Evolutionary conservation across 2,113 vertebrate species (phyloP).

Genomic region (Tetraodon nigroviridis): DNA sequence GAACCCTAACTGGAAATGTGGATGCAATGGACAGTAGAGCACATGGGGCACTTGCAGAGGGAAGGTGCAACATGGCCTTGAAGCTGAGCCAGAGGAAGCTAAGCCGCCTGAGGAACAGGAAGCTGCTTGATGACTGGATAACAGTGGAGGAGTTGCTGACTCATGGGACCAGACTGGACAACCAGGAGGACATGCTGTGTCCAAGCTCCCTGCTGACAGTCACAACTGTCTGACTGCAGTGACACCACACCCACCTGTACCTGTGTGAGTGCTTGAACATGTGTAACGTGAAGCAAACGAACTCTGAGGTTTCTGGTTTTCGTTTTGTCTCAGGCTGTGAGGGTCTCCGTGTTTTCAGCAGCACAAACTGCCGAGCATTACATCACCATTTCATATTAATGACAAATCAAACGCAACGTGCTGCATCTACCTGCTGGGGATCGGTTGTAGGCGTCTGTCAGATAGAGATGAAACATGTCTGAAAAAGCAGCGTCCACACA

Average conservation of each 20-base stretch:
- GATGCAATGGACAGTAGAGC: conserved; percentile 37
- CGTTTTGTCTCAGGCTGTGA: conserved; percentile 8
- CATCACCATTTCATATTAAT: not conserved
- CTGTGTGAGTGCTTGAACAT: conserved; percentile 1
- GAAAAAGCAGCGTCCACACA: too few species aligned
- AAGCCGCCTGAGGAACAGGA: conserved; percentile 73
- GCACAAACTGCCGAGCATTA: too few species aligned
- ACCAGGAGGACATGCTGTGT: conserved; percentile 53
- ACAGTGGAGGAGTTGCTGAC: conserved; percentile 78
- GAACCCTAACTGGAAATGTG: conserved; percentile 27
- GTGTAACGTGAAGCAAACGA: conserved; percentile 8
- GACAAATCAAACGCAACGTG: not conserved
- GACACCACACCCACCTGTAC: conserved; percentile 28
- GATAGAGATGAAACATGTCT: not conserved
- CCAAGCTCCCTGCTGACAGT: conserved; percentile 74
- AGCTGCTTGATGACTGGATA: conserved; percentile 78
- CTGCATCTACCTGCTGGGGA: not conserved
- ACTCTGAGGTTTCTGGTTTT: conserved; percentile 8
- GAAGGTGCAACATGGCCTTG: conserved; percentile 59
- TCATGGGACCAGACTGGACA: conserved; percentile 64
- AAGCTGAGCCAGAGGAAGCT: conserved; percentile 76
- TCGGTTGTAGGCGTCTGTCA: not conserved
- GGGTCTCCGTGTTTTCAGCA: not conserved
- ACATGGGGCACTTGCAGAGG: conserved; percentile 36
- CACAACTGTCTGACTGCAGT: conserved; percentile 69